Conservation (phyloP, 1,140 invertebrate species). For the Camponotus vicinus region DNA sequence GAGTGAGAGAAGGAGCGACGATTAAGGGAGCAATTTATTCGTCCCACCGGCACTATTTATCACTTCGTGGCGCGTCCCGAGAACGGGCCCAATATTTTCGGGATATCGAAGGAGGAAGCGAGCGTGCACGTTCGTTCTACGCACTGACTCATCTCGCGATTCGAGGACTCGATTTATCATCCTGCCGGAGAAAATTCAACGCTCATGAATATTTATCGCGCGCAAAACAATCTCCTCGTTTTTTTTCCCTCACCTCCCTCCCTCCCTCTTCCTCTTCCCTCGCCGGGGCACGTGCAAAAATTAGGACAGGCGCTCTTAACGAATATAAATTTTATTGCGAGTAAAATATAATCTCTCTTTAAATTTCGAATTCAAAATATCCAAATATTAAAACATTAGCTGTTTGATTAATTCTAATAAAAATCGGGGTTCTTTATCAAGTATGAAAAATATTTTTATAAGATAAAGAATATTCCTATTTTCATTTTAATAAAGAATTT, state of each 20-base stretch:
- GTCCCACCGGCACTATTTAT: constrained; percentile 5
- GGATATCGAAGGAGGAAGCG: constrained; percentile 39
- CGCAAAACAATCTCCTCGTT: constrained; percentile 25
- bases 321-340: not conserved
- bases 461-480: not conserved
- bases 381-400: not conserved
- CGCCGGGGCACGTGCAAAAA: constrained; percentile 18
- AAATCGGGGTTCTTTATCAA: not conserved
- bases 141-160: constrained; percentile 50
- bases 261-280: too few species aligned
- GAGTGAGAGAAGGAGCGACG: not conserved
- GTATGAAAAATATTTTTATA: too few species aligned
- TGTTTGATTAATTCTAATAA: not conserved
- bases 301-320: constrained; percentile 29
- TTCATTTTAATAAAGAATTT: not conserved
- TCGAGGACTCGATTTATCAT: constrained; percentile 52
- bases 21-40: constrained; percentile 41
- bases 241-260: not conserved
- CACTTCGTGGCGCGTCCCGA: not conserved
- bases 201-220: constrained; percentile 60
- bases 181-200: constrained; percentile 44
- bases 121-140: not conserved
- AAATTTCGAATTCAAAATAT: too few species aligned
- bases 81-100: constrained; percentile 44
- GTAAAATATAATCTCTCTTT: not conserved